Base-by-base conservation (phyloP, 1,140 invertebrate species). In the Pemphigus obesinymphae region DNA sequence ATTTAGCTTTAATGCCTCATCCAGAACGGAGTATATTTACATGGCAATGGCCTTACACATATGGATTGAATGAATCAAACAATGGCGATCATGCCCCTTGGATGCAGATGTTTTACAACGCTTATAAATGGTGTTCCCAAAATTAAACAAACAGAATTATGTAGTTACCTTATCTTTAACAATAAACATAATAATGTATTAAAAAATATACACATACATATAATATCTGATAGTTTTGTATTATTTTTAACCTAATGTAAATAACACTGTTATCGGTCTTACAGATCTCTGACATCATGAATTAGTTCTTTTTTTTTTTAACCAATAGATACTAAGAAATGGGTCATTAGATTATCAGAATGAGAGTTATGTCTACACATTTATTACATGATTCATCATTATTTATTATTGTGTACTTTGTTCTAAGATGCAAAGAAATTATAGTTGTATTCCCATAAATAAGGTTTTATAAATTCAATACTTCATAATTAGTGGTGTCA, bases 1-100 rank as follows among this genome's bases (percentile, higher is more conserved):
- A 99, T 88, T 89, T 99, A 82, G 97, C 96, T 0, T 92, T 99
- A 89, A 99, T 99, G 97, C 97, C 97, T 17, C 97, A 99, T 89
- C 97, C 97, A 0, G 97, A 99, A 88, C 90, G 97, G 63, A 95
- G 94, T 83, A 91, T 92, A 31, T 87, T 93, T 83, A 90, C 90
- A 83, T 97, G 94, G 93, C 95, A 97, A 87, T 95, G 94, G 90
- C 92, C 95, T 1, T 93, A 92, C 86, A 88, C 91, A 82, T 55
- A 84, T 45, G 75, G 83, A 63, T 45, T 80, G 10, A 53, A 70
- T 29, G 72, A 10, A 2, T 82, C 23, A 11, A 85, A 86, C 8
- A 83, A 86, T 48, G 87, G 88, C 73, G 85, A 89, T 82, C 88
- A 88, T 37, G 94, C 96, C 37, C 97, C 97, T 0, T 99, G 97